Base-by-base conservation (phyloP, 1,140 invertebrate species). In the Thereuonema tuberculata region DNA sequence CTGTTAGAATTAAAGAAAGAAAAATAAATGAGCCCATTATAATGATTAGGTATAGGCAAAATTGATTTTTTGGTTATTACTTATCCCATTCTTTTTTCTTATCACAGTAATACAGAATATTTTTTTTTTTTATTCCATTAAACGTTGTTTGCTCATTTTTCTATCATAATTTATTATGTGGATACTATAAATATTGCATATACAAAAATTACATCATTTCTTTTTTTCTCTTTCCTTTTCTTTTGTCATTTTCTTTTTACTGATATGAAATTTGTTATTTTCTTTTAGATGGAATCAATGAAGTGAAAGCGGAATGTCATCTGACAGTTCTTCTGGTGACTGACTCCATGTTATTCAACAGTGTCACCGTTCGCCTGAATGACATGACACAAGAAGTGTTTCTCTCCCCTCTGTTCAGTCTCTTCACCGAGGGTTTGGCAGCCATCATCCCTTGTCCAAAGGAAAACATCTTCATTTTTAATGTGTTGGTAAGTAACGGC, bases 301-400 rank as follows among this genome's bases (percentile, higher is more conserved):
- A 74, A 56, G 76, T 71, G 1, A 66, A 67, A 31, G 71, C 75
- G 2, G 69, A 68, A 20, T 76, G 74, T 62, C 85, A 87, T 48
- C 77, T 98, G 0, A 83, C 83, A 0, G 93, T 96, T 0, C 78
- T 89, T 1, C 73, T 96, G 1, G 91, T 98, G 23, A 95, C 93
- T 0, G 88, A 94, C 68, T 87, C 94, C 54, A 97, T 98, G 88
- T 75, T 99, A 0, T 84, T 85, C 62, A 95, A 94, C 72, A 95
- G 92, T 0, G 90, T 98, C 9, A 98, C 93, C 0, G 85, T 99
- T 0, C 80, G 93, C 27, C 72, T 99, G 1, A 86, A 89, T 66
- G 89, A 93, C 64, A 94, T 98, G 86, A 93, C 89, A 0, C 84
- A 87, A 46, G 87, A 93, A 66, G 85, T 85, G 0, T 98, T 99